These are phyloP conservation scores for Meghimatium bilineatum DNA, from an alignment of 2,888 invertebrate species.

Conservation along the genomic window DNA sequence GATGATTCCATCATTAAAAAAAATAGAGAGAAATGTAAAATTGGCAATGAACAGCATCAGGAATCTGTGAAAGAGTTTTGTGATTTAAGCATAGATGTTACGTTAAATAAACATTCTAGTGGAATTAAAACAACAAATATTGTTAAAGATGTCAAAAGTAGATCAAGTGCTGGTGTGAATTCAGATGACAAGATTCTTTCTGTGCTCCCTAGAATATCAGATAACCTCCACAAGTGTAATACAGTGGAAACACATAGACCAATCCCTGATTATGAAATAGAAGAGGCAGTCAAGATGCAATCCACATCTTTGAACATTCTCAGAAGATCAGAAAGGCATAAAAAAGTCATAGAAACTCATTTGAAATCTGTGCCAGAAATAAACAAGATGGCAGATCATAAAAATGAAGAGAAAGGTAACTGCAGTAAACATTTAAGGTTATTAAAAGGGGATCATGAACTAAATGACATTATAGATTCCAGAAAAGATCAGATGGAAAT, in stretches of 20 bases:
- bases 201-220: neutral
- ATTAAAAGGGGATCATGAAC: neutral
- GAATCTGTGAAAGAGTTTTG: neutral
- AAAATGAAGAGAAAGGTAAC: neutral
- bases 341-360: neutral
- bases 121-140: neutral
- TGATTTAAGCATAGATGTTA: slow-evolving; percentile 11
- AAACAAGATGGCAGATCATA: neutral
- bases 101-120: neutral
- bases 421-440: neutral
- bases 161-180: neutral
- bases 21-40: neutral
- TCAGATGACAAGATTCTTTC: neutral
- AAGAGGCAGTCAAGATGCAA: too few relatives aligned
- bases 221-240: neutral
- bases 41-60: neutral
- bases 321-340: slow-evolving; percentile 8
- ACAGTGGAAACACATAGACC: too few relatives aligned
- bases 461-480: too few relatives aligned
- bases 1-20: neutral
- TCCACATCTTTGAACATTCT: neutral
- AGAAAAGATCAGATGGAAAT: neutral
- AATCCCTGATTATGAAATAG: neutral
- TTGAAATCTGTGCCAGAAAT: neutral
- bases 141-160: neutral